phyloP scores from a whole-genome alignment of 2,113 vertebrate genomes.

The Charina bottae region DNA sequence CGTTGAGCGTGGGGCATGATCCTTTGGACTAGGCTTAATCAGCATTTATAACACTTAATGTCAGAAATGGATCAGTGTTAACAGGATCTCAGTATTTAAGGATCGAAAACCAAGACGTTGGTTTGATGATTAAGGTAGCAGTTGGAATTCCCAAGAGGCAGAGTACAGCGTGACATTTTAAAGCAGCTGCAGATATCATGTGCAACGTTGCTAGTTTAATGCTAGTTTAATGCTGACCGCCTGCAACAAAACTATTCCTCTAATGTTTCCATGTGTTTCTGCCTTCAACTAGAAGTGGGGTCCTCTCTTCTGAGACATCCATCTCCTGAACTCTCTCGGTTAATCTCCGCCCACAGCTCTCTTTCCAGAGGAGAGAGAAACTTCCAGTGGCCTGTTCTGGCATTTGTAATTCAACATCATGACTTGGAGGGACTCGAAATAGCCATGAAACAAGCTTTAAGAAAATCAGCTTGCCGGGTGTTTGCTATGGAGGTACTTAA shows the following conservation, averaged over 20 bases:
- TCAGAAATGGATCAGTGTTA: background rate
- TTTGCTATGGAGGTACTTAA: conserved; percentile 96
- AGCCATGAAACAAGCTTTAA: conserved; percentile 96
- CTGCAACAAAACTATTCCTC: conserved; percentile 45
- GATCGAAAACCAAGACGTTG: background rate
- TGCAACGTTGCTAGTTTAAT: conserved; percentile 13
- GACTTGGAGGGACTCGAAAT: conserved; percentile 97
- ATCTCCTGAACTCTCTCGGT: conserved; percentile 95
- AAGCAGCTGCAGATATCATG: background rate
- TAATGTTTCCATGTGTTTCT: conserved; percentile 65
- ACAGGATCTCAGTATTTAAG: background rate
- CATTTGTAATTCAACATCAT: conserved; percentile 98
- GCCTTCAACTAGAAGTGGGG: conserved; percentile 88
- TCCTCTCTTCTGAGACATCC: conserved; percentile 96
- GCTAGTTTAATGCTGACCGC: background rate
- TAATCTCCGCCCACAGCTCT: conserved; percentile 97
- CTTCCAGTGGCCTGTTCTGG: conserved; percentile 98
- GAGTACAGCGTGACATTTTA: background rate
- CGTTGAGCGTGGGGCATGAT: background rate
- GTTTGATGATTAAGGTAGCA: background rate
- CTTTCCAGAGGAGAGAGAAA: conserved; percentile 98
- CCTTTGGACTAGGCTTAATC: background rate
- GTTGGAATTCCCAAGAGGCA: background rate
- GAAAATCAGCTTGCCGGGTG: conserved; percentile 96
- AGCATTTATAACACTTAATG: background rate